Evolutionary conservation across 2,797 vertebrate species (phyloP).

Genomic region (Apogon talboti): DNA sequence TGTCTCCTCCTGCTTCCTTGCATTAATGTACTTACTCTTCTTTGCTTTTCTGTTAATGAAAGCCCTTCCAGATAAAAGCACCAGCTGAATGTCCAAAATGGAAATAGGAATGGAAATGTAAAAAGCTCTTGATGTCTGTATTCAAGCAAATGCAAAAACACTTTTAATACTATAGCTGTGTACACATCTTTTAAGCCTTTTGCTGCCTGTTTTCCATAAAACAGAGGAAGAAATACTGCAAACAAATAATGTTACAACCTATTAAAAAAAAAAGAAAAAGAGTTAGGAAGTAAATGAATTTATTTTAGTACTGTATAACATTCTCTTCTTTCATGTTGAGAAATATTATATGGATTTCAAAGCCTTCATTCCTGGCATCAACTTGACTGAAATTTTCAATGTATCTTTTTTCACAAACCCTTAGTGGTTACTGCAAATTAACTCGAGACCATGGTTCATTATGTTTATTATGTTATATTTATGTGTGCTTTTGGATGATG

Average conservation of each 20-base stretch:
- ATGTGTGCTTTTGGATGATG: background rate
- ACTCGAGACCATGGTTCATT: background rate
- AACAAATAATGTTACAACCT: background rate
- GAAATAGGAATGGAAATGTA: constrained; percentile 32
- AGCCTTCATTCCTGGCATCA: no score
- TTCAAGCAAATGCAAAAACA: constrained; percentile 43
- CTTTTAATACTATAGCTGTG: constrained; percentile 17
- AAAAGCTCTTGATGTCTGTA: constrained; percentile 29
- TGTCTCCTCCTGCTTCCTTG: constrained; percentile 2
- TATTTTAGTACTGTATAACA: background rate
- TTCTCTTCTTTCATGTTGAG: no score
- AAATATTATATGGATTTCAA: no score
- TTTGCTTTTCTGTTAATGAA: constrained; percentile 13
- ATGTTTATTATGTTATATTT: background rate
- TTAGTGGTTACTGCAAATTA: background rate
- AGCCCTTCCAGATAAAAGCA: constrained; percentile 31
- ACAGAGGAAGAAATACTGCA: constrained; percentile 13
- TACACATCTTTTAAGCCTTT: constrained; percentile 4
- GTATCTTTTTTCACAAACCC: background rate
- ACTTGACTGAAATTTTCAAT: no score
- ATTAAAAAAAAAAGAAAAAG: constrained; percentile 3
- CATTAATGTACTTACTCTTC: constrained; percentile 22
- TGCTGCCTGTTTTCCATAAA: constrained; percentile 14
- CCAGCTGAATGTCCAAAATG: constrained; percentile 28
- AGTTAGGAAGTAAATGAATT: background rate